Evolutionary conservation across 2,113 vertebrate species (phyloP).

Genomic region (Callionymus lyra): DNA sequence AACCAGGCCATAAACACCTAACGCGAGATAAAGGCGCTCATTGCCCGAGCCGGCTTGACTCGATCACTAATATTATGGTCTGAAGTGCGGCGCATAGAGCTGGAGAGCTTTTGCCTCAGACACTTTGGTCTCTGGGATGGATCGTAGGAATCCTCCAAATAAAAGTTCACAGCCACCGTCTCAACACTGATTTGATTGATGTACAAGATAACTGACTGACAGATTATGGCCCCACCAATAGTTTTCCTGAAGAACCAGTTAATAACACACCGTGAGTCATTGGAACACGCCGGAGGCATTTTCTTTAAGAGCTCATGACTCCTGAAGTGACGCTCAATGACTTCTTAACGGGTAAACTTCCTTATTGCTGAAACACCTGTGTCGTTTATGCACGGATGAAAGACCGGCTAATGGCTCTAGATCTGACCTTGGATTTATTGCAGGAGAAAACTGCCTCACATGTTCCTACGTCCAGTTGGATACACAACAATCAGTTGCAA

Average conservation of each 20-base stretch:
- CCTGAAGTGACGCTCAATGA: slow-evolving; percentile 45
- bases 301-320: slow-evolving; percentile 52
- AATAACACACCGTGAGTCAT: slow-evolving; percentile 63
- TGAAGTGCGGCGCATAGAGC: slow-evolving; percentile 40
- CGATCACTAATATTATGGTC: slow-evolving; percentile 64
- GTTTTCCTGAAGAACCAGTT: slow-evolving; percentile 42
- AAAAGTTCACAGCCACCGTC: slow-evolving; percentile 11
- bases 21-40: slow-evolving; percentile 52
- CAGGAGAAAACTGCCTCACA: slow-evolving; percentile 26
- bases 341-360: slow-evolving; percentile 58
- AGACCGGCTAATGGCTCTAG: slow-evolving; percentile 30
- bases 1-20: slow-evolving; percentile 65
- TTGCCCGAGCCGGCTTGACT: slow-evolving; percentile 40
- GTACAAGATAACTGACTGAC: too few relatives aligned
- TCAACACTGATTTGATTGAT: too few relatives aligned
- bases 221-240: too few relatives aligned
- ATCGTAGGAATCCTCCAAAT: slow-evolving; percentile 12
- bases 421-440: slow-evolving; percentile 50
- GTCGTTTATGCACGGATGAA: slow-evolving; percentile 49
- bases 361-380: slow-evolving; percentile 57
- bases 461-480: slow-evolving; percentile 25
- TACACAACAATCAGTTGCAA: slow-evolving; percentile 10
- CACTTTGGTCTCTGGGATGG: slow-evolving; percentile 12
- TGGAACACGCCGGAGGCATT: slow-evolving; percentile 54
- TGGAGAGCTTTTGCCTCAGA: slow-evolving; percentile 28